These are phyloP conservation scores for Crotalus tigris DNA, from an alignment of 2,113 vertebrate genomes.

Conservation along the genomic window DNA sequence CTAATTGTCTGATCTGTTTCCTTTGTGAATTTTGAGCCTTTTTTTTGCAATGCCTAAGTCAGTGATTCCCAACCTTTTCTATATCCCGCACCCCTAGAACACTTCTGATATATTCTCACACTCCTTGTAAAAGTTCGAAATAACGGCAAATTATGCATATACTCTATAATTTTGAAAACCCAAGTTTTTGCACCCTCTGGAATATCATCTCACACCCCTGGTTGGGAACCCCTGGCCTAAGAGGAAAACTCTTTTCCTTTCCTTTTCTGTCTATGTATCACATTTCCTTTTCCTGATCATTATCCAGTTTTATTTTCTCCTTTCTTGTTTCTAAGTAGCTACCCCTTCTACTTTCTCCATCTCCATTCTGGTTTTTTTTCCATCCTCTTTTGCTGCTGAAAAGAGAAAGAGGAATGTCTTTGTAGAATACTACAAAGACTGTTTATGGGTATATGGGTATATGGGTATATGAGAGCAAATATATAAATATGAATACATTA, in stretches of 20 bases:
- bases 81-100: too few relatives aligned
- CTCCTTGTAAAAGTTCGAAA: too few relatives aligned
- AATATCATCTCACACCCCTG: too few relatives aligned
- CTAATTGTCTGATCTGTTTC: neutral
- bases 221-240: too few relatives aligned
- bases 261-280: neutral
- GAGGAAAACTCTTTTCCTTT: too few relatives aligned
- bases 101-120: too few relatives aligned
- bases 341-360: neutral
- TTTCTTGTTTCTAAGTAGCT: neutral
- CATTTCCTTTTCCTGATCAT: neutral
- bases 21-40: neutral
- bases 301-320: neutral
- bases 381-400: neutral
- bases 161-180: too few relatives aligned
- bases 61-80: too few relatives aligned
- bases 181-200: too few relatives aligned
- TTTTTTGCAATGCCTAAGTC: neutral
- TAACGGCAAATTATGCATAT: too few relatives aligned
- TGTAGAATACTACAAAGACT: too few relatives aligned
- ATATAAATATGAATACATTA: neutral
- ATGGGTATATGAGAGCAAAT: neutral
- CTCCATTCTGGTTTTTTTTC: neutral
- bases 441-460: neutral
- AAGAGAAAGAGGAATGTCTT: neutral